Base-by-base conservation (phyloP, 2,113 vertebrate genomes). In the Neoarius graeffei region DNA sequence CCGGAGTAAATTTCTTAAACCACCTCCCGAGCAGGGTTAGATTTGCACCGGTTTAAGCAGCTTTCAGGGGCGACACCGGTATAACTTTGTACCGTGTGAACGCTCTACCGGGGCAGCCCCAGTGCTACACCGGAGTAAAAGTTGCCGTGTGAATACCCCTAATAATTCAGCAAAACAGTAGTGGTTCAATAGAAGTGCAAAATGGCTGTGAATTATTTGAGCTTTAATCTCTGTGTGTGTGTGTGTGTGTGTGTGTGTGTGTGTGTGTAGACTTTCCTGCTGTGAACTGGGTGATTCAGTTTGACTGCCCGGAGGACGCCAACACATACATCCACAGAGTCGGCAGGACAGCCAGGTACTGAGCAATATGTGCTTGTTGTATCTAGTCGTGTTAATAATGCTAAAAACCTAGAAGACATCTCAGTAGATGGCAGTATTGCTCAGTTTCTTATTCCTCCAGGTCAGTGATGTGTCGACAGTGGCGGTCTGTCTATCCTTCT, bases 281-380 rank as follows among this genome's bases (percentile, higher is more conserved):
- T 0, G 97, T 99, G 84, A 98, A 98, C 94, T 99, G 98, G 98
- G 98, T 99, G 86, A 95, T 99, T 94, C 98, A 99, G 93, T 97
- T 97, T 86, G 98, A 99, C 93, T 99, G 98, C 93, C 97, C 98
- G 0, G 98, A 99, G 91, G 97, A 99, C 88, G 97, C 97, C 67
- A 98, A 96, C 94, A 99, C 98, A 0, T 99, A 99, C 60, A 99
- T 99, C 93, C 98, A 99, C 92, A 94, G 98, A 93, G 98, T 97
- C 14, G 98, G 98, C 30, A 96, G 98, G 85, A 99, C 98, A 7
- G 98, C 98, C 89, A 95, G 98, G 95, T 97, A 95, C 27, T 27
- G 57, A 30, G 60, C 23, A 23, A 13, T 54, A 14, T 64, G 48
- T 7, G 13, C 20, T 67, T 79, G 50, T 83, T 83, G 42, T 66